Evolutionary conservation across 2,888 invertebrate species (phyloP).

Genomic region (Notodonta ziczac): DNA sequence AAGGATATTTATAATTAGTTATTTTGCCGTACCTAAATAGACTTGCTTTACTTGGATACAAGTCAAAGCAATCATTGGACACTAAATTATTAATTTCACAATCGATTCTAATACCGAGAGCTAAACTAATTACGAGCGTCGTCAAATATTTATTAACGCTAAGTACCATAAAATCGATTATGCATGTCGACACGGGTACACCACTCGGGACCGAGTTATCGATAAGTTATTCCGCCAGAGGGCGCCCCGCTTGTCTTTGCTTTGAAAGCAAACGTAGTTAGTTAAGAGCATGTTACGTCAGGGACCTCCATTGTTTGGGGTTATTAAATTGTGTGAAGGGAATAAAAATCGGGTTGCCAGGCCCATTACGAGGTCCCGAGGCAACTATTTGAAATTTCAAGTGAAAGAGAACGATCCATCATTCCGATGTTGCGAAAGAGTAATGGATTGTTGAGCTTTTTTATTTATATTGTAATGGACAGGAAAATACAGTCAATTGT

Average conservation of each 20-base stretch:
- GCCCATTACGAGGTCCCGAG: slow-evolving; percentile 19
- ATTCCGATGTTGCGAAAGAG: slow-evolving; percentile 26
- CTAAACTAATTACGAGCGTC: slow-evolving; percentile 31
- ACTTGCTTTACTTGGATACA: too few relatives aligned
- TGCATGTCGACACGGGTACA: slow-evolving; percentile 36
- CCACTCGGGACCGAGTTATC: slow-evolving; percentile 36
- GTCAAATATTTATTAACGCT: slow-evolving; percentile 46
- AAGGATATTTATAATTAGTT: too few relatives aligned
- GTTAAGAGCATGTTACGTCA: slow-evolving; percentile 51
- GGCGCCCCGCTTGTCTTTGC: slow-evolving; percentile 49
- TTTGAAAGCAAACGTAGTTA: slow-evolving; percentile 58
- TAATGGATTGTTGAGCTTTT: slow-evolving; percentile 30
- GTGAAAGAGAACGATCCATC: slow-evolving; percentile 36
- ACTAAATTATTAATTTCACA: slow-evolving; percentile 5
- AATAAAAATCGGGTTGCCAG: slow-evolving; percentile 30
- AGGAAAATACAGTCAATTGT: slow-evolving; percentile 8
- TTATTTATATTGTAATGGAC: slow-evolving; percentile 19
- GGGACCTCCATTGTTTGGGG: slow-evolving; percentile 44
- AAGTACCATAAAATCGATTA: slow-evolving; percentile 42
- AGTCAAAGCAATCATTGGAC: too few relatives aligned
- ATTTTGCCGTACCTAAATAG: too few relatives aligned
- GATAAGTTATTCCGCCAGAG: slow-evolving; percentile 51
- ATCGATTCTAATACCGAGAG: slow-evolving; percentile 16
- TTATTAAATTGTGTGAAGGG: slow-evolving; percentile 51
- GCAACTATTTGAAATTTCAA: slow-evolving; percentile 32